Evolutionary conservation across 1,140 invertebrate genomes (phyloP), one percentile per base, ranked within the genome.

Genomic region (Drosophila simulans): DNA sequence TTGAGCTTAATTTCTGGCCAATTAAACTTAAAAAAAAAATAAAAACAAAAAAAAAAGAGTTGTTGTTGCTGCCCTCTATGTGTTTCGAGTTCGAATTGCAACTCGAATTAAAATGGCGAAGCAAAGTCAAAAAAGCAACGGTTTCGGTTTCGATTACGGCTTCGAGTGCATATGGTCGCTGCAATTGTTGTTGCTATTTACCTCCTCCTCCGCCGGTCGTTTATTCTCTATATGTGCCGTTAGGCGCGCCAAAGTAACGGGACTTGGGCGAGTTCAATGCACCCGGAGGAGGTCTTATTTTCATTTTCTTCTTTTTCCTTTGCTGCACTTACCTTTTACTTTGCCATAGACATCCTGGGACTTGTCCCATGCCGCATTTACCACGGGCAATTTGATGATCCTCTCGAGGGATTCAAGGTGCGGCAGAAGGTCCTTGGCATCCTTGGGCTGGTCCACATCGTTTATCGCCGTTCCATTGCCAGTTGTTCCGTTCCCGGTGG

Each of bases 331-430:
- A 91, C 93, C 93, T 92, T 94, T 95, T 25, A 95, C 93, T 55
- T 93, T 93, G 37, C 92, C 92, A 74, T 95, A 95, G 20, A 94
- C 93, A 54, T 91, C 93, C 17, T 93, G 90, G 4, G 94, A 94
- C 65, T 94, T 94, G 64, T 92, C 92, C 71, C 93, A 90, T 11
- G 94, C 94, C 25, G 93, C 92, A 65, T 94, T 94, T 12, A 95
- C 77, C 11, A 95, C 85, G 0, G 94, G 94, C 27, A 95, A 79
- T 66, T 93, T 93, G 48, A 93, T 91, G 22, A 95, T 93, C 10
- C 94, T 92, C 70, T 95, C 92, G 13, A 95, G 86, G 0, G 93
- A 94, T 73, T 94, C 93, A 59, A 95, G 70, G 56, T 94, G 93
- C 4, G 94, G 93, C 58, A 94, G 54, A 42, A 92, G 59, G 60